phyloP scores from a whole-genome alignment of 2,797 vertebrate species.

The Poecile montanus region DNA sequence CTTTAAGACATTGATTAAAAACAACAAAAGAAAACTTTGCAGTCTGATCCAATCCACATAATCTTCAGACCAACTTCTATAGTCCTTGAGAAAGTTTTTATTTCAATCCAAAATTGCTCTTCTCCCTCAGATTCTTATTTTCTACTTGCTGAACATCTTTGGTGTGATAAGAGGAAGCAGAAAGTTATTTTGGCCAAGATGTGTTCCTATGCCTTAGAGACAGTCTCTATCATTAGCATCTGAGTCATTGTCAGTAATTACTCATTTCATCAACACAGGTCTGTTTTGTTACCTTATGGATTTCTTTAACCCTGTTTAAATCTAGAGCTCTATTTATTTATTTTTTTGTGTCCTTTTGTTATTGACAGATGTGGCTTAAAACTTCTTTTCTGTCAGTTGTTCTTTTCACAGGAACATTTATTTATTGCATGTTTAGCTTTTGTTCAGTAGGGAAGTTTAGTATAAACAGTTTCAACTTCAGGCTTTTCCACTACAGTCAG shows the following conservation, averaged over 20 bases:
- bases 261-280: background rate
- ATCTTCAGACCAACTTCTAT: background rate
- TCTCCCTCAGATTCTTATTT: background rate
- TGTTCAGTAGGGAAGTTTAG: background rate
- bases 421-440: background rate
- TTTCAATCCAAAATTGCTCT: background rate
- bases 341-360: background rate
- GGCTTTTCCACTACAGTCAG: background rate
- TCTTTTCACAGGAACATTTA: background rate
- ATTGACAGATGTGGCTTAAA: background rate
- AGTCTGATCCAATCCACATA: background rate
- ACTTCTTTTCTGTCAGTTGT: background rate
- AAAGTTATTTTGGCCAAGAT: background rate
- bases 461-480: background rate
- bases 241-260: background rate
- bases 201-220: background rate
- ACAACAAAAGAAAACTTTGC: background rate
- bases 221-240: background rate
- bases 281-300: background rate
- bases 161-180: background rate
- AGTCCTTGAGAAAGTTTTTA: background rate
- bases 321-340: background rate
- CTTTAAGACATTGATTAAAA: background rate
- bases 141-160: background rate
- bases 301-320: background rate